Percentiles rank a stretch among this genome's conserved stretches.
These are phyloP conservation scores for Bovichtus diacanthus DNA, from an alignment of 2,797 vertebrate genomes.

Conservation along the genomic window DNA sequence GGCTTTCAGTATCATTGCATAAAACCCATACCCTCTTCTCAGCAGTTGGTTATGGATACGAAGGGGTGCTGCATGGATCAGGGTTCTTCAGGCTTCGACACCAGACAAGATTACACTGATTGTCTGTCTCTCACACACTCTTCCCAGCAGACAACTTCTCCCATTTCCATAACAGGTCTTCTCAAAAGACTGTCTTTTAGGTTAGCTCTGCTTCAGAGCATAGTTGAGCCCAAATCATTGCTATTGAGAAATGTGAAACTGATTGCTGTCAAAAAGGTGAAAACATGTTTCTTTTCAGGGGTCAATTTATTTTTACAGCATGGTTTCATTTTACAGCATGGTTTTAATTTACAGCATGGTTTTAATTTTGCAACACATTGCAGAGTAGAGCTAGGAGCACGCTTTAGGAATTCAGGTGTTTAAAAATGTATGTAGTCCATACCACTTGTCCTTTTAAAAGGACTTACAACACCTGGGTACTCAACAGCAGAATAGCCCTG, in stretches of 20 bases:
- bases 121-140: slow-evolving; percentile 30
- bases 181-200: slow-evolving; percentile 37
- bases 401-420: slow-evolving; percentile 12
- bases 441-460: slow-evolving; percentile 46
- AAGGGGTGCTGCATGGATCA: slow-evolving; percentile 6
- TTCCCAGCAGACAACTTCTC: slow-evolving; percentile 33
- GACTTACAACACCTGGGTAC: slow-evolving; percentile 56
- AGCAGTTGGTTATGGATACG: neutral
- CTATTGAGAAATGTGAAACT: slow-evolving; percentile 27
- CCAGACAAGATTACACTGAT: slow-evolving; percentile 48
- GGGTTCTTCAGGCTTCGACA: slow-evolving; percentile 19
- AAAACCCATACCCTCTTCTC: neutral
- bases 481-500: slow-evolving; percentile 40
- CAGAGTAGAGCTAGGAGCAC: slow-evolving; percentile 8
- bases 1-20: slow-evolving; percentile 3
- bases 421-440: slow-evolving; percentile 35
- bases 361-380: slow-evolving; percentile 21
- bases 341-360: too few species aligned
- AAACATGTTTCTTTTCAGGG: neutral
- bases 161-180: slow-evolving; percentile 56
- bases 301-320: slow-evolving; percentile 11
- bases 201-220: slow-evolving; percentile 30
- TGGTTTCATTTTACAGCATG: neutral
- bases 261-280: slow-evolving; percentile 18
- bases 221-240: slow-evolving; percentile 38